phyloP scores from a whole-genome alignment of 2,797 vertebrate genomes.

The Macrochelys suwanniensis region DNA sequence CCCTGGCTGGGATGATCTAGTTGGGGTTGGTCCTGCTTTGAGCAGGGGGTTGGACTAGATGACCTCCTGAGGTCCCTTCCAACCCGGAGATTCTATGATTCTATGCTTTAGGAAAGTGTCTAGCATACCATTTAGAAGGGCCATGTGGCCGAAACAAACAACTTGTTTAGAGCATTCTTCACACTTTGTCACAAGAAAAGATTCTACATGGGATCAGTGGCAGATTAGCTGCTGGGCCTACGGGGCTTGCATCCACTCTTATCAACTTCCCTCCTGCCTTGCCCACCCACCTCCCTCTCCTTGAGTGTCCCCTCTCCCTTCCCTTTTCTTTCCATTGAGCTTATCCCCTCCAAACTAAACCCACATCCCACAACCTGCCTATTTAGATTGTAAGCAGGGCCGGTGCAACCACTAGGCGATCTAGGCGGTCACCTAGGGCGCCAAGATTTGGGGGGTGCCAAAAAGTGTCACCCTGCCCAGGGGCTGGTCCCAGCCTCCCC shows the following conservation, averaged over 20 bases:
- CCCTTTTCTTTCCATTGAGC: neutral
- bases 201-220: neutral
- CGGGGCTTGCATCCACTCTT: neutral
- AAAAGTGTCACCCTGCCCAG: too few relatives aligned
- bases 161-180: neutral
- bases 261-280: neutral
- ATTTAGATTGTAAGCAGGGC: neutral
- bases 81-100: too few relatives aligned
- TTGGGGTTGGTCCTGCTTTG: too few relatives aligned
- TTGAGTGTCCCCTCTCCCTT: neutral
- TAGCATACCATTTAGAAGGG: neutral
- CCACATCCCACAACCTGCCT: neutral
- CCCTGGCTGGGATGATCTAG: too few relatives aligned
- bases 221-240: too few relatives aligned
- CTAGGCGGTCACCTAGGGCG: too few relatives aligned
- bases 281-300: neutral
- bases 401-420: too few relatives aligned
- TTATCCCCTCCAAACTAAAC: neutral
- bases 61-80: too few relatives aligned
- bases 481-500: too few relatives aligned
- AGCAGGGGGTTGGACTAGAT: too few relatives aligned
- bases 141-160: neutral
- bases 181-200: fast-evolving
- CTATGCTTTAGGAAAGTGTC: neutral
- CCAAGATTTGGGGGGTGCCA: too few relatives aligned